Percentiles rank a stretch among this genome's conserved stretches.
Conservation (phyloP, 2,113 vertebrate genomes). For the Anhinga rufa region DNA sequence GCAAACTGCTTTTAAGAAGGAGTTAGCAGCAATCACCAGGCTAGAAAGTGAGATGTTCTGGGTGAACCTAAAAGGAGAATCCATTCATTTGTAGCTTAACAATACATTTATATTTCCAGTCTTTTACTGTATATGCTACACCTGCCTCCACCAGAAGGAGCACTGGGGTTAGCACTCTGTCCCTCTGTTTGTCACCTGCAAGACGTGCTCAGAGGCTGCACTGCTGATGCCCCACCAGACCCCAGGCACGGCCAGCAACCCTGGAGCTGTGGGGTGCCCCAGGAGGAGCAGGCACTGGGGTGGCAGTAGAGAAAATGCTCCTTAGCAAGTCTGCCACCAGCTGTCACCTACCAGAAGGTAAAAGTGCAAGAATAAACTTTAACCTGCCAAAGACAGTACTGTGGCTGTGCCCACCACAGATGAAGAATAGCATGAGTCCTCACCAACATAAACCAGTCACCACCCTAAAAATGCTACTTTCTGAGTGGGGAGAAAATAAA, state of each 20-base stretch:
- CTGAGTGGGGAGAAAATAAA: neutral
- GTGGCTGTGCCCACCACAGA: neutral
- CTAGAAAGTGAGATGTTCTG: neutral
- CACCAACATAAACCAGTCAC: neutral
- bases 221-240: neutral
- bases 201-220: rapidly evolving
- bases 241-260: neutral
- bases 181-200: neutral
- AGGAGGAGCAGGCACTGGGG: neutral
- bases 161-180: neutral
- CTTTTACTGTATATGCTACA: neutral
- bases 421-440: neutral
- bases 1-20: slow-evolving; percentile 34
- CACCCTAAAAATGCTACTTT: neutral
- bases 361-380: neutral
- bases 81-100: neutral
- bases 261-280: neutral
- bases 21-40: slow-evolving; percentile 23
- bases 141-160: neutral
- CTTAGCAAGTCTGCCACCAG: neutral
- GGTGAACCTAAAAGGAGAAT: neutral
- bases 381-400: neutral
- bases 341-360: neutral
- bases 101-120: neutral
- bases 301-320: neutral